Evolutionary conservation across 2,888 invertebrate species (phyloP).

Genomic region (Heliconius cydno): DNA sequence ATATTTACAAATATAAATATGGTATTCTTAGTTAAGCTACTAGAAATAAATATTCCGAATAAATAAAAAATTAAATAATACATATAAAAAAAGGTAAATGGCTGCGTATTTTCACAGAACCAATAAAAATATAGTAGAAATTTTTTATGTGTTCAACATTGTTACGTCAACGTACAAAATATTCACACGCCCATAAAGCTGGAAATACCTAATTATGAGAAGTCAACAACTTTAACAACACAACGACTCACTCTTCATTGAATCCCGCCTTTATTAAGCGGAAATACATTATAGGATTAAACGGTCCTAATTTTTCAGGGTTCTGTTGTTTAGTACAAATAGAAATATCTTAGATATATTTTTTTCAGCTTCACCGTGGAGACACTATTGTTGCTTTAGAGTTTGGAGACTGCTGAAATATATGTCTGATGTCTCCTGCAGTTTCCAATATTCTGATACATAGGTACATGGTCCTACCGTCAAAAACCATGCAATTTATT

Average conservation of each 20-base stretch:
- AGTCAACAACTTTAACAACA: conserved; percentile 22
- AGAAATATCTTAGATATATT: neutral
- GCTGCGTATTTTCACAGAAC: neutral
- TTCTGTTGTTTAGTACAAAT: neutral
- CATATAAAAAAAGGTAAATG: neutral
- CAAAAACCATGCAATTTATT: too few species aligned
- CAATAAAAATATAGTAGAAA: neutral
- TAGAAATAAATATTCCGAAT: neutral
- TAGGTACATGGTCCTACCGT: too few species aligned
- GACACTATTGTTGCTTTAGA: too few species aligned
- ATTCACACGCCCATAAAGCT: conserved; percentile 6
- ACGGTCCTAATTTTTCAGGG: neutral
- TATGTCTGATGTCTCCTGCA: too few species aligned
- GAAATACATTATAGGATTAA: neutral
- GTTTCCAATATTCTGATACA: too few species aligned
- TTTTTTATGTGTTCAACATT: neutral
- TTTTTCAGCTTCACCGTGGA: neutral
- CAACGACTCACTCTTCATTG: conserved; percentile 11
- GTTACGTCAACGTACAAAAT: conserved; percentile 5
- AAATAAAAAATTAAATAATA: neutral
- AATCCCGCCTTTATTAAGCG: conserved; percentile 15
- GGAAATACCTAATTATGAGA: conserved; percentile 10
- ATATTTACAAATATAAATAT: neutral
- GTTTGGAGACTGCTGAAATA: too few species aligned
- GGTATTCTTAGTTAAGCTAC: neutral